Conservation (phyloP, 2,113 vertebrate genomes). For the Diadophis punctatus region DNA sequence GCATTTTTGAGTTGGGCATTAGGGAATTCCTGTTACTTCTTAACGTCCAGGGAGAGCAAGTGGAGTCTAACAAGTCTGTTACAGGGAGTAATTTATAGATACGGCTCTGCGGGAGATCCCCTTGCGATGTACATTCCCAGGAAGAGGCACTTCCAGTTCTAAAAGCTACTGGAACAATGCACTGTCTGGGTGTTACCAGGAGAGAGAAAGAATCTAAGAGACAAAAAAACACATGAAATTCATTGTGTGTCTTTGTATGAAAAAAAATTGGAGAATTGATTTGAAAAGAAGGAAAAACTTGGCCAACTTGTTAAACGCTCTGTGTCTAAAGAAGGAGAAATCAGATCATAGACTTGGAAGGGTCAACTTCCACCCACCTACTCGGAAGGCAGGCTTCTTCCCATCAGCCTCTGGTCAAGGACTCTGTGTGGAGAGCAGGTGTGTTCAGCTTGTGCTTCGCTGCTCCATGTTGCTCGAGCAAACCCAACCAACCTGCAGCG, state of each 20-base stretch:
- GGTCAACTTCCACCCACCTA: background rate
- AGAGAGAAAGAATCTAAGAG: background rate
- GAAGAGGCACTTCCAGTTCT: background rate
- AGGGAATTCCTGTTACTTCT: background rate
- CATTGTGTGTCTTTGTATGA: background rate
- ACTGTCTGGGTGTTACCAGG: rapidly evolving
- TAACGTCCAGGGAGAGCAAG: rapidly evolving
- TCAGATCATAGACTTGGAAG: background rate
- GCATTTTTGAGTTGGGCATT: background rate
- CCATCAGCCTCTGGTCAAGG: background rate
- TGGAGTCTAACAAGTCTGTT: no score
- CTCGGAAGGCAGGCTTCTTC: background rate
- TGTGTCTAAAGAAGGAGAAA: background rate
- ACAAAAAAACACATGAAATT: no score
- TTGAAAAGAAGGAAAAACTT: background rate
- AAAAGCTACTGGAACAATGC: rapidly evolving
- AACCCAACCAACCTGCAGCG: background rate
- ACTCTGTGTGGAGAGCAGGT: background rate
- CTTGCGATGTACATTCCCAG: background rate
- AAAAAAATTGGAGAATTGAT: background rate
- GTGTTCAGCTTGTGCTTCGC: background rate
- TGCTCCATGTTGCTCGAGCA: background rate
- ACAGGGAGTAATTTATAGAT: background rate
- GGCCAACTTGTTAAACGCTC: background rate
- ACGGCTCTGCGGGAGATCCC: background rate